phyloP scores from a whole-genome alignment of 37 sponge, comb jelly and placozoan species.

The Spongilla lacustris region DNA sequence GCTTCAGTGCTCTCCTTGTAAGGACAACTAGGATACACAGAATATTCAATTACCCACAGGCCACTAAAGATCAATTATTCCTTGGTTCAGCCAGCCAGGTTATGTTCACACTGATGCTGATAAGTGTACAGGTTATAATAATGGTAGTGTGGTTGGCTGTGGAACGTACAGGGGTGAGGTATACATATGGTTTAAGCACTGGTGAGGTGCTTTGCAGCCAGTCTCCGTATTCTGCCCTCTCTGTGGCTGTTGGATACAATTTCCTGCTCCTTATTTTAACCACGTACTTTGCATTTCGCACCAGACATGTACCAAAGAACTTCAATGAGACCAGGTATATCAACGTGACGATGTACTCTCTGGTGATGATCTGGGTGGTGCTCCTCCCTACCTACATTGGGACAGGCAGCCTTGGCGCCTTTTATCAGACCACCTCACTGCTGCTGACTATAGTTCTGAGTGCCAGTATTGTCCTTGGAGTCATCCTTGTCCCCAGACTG shows the following conservation, averaged over 20 bases:
- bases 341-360: constrained; percentile 49
- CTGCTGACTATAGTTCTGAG: constrained; percentile 57
- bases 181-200: not conserved
- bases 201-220: constrained; percentile 38
- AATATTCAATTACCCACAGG: constrained; percentile 45
- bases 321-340: constrained; percentile 78
- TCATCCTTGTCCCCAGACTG: constrained; percentile 56
- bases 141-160: not conserved
- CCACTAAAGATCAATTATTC: not conserved
- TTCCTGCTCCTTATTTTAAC: constrained; percentile 39
- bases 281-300: constrained; percentile 62
- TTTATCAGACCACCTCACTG: constrained; percentile 47
- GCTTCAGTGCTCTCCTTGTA: constrained; percentile 63
- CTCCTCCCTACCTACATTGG: constrained; percentile 68
- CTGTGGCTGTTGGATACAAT: constrained; percentile 47
- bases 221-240: constrained; percentile 17
- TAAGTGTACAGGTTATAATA: not conserved
- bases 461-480: constrained; percentile 40
- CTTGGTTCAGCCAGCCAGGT: not conserved
- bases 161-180: not conserved
- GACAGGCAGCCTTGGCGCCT: constrained; percentile 25
- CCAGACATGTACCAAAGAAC: constrained; percentile 68
- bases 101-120: not conserved
- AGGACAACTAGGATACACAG: constrained; percentile 70
- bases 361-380: constrained; percentile 61